Base-by-base conservation (phyloP, 2,888 invertebrate species). In the Drosophila borealis region DNA sequence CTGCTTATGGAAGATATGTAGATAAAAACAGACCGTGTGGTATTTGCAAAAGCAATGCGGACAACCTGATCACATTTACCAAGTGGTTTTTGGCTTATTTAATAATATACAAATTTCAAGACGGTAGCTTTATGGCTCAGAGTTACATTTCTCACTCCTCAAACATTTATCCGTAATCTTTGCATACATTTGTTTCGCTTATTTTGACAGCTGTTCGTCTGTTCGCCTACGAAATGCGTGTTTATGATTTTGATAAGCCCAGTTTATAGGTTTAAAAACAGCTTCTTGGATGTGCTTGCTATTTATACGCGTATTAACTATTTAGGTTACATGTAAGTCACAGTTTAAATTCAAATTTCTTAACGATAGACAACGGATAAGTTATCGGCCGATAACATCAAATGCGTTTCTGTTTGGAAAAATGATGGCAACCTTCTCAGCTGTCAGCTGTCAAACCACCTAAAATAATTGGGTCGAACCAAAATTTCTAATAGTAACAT, bases 401-500 rank as follows among this genome's bases (percentile, higher is more conserved):
- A 34, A 46, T 44, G 37, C 74, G 60, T 25, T 14, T 9, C 53
- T 78, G 54, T 0, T 13, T 29, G 6, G 21, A 25, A 48, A 76
- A 65, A 56, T 4, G 72, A 61, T 78, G 74, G 78, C 81, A 78
- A 74, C 81, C 65, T 69, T 80, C 62, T 63, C 81, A 86, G 84
- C 84, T 87, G 81, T 75, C 88, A 88, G 64, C 71, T 70, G 76
- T 76, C 80, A 79, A 70, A 53, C 59, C 63, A 77, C 48, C 78
- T 77, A 66, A 36, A 74, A 66, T 79, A 86, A 88, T 88, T 85
- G 82, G 89, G 84, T 85, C 89, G 89, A 57, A 64, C 75, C 86
- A 79, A 85, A 89, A 88, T 89, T 89, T 88, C 71, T 83, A 87
- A 78, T 88, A 80, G 86, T 67, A 84, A 67, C 33, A 63, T 73